Conservation (phyloP, 2,113 vertebrate genomes). For the Apteryx owenii region DNA sequence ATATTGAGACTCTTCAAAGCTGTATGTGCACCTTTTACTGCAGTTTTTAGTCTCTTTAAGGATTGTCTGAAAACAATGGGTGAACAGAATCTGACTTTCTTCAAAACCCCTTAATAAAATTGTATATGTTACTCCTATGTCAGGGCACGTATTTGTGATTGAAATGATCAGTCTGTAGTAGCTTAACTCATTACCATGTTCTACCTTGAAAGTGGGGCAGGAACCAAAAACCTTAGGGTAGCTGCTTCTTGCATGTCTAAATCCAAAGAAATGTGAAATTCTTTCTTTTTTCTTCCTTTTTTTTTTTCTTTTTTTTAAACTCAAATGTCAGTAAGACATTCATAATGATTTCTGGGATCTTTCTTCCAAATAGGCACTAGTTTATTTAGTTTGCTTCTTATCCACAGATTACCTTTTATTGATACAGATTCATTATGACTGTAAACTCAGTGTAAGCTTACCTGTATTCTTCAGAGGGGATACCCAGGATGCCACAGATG, state of each 20-base stretch:
- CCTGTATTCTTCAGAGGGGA: background rate
- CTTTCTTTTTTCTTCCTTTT: accelerated
- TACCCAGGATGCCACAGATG: background rate
- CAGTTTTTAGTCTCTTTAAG: background rate
- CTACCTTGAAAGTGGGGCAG: background rate
- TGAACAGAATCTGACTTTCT: background rate
- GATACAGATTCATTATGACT: background rate
- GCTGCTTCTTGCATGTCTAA: background rate
- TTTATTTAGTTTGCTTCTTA: background rate
- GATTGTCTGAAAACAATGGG: background rate
- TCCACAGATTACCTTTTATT: background rate
- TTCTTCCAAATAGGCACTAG: background rate
- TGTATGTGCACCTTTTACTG: background rate
- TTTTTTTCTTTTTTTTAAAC: background rate
- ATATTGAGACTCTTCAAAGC: background rate
- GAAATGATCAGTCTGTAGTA: background rate
- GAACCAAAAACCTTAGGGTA: background rate
- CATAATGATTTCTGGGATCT: background rate
- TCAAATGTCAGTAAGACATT: background rate
- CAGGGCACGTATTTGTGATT: background rate
- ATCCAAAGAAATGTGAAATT: background rate
- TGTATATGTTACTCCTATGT: background rate
- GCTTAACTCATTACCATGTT: background rate
- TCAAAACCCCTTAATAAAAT: background rate
- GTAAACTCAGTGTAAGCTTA: background rate